Base-by-base conservation (phyloP, 2,797 vertebrate genomes). In the Melanogrammus aeglefinus region DNA sequence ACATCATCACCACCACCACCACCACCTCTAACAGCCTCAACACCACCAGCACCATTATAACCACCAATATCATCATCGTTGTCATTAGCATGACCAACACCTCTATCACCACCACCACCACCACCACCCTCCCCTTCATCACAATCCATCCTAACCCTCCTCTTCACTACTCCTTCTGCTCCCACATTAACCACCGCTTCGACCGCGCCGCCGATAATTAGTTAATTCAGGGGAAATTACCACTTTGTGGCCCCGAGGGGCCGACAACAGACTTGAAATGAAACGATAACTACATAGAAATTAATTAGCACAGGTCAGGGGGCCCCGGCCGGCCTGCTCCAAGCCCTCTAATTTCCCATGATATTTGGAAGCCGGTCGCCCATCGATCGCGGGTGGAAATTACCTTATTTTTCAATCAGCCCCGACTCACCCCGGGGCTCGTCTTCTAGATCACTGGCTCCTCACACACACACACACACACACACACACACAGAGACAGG, bases 341-440 rank as follows among this genome's bases (percentile, higher is more conserved):
- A 94, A 95, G 94, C 93, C 92, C 86, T 97, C 97, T 99, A 97
- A 99, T 99, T 99, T 98, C 98, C 97, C 97, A 94, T 96, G 98
- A 96, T 97, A 97, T 97, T 98, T 98, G 95, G 95, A 94, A 89
- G 95, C 95, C 96, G 96, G 96, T 96, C 96, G 95, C 95, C 95
- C 96, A 98, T 98, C 96, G 96, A 98, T 97, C 95, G 94, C 95
- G 95, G 94, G 94, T 95, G 96, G 90, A 99, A 99, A 99, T 99
- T 97, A 97, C 99, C 96, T 97, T 97, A 96, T 99, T 99, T 99
- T 98, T 98, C 97, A 99, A 99, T 99, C 97, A 99, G 96, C 94
- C 95, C 91, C 89, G n/a, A 90, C 92, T 94, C 96, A 96, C 95
- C 94, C 87, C 91, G 94, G 96, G 96, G 96, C 96, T 92, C 92